These are phyloP conservation scores for Machimus rusticus DNA, from an alignment of 2,888 invertebrate genomes.

Conservation along the genomic window DNA sequence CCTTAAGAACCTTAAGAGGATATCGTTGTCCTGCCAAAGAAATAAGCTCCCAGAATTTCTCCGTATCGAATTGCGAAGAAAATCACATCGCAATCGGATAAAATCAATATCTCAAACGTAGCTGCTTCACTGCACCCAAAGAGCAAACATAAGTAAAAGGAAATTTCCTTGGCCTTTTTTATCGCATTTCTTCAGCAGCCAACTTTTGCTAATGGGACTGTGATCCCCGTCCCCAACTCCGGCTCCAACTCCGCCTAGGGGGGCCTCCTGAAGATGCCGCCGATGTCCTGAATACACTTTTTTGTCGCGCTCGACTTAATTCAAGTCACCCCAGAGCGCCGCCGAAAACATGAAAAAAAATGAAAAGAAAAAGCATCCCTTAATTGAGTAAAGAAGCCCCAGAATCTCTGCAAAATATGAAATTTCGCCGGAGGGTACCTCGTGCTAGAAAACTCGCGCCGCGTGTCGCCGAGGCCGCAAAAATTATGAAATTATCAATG, in stretches of 20 bases:
- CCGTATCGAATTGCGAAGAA: background rate
- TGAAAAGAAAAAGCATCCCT: background rate
- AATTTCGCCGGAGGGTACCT: background rate
- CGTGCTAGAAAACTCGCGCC: background rate
- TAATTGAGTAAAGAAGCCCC: background rate
- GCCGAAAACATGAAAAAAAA: background rate
- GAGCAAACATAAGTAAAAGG: background rate
- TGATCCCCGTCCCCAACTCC: background rate
- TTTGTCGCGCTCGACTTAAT: background rate
- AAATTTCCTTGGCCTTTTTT: background rate
- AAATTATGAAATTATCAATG: background rate
- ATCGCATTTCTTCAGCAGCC: background rate
- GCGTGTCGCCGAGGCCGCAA: background rate
- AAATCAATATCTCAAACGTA: background rate
- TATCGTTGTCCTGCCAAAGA: background rate
- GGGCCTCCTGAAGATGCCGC: background rate
- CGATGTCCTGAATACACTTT: background rate
- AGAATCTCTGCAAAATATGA: background rate
- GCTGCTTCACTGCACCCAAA: background rate
- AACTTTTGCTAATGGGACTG: background rate
- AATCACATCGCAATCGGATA: background rate
- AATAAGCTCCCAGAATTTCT: background rate
- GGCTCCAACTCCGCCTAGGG: background rate
- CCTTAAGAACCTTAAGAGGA: background rate
- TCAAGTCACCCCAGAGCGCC: background rate